Evolutionary conservation across 2,113 vertebrate species (phyloP).

Genomic region (Ammodramus savannarum): DNA sequence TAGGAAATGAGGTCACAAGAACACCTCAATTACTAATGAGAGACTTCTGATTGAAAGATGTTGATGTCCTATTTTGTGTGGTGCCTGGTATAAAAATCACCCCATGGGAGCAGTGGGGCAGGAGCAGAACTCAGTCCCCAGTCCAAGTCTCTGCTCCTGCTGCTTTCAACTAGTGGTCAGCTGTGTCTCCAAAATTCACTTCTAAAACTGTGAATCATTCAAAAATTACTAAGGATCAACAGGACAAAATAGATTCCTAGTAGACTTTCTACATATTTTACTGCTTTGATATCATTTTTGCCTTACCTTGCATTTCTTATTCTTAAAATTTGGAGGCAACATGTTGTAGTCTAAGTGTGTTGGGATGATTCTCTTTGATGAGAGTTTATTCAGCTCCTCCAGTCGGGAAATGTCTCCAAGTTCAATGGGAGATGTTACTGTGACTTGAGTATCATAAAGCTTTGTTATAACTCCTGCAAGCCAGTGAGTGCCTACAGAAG

Average conservation of each 20-base stretch:
- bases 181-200: neutral
- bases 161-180: neutral
- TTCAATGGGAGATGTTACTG: constrained; percentile 72
- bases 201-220: neutral
- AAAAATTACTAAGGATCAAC: neutral
- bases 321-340: constrained; percentile 67
- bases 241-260: neutral
- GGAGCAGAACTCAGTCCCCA: neutral
- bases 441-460: constrained; percentile 54
- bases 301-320: constrained; percentile 70
- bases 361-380: constrained; percentile 71
- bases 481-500: constrained; percentile 74
- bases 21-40: neutral
- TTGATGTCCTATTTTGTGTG: neutral
- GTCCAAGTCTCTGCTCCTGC: neutral
- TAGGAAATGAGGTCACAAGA: neutral
- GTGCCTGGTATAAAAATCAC: neutral
- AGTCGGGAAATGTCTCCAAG: constrained; percentile 71
- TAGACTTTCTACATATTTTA: neutral
- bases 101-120: neutral
- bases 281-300: neutral
- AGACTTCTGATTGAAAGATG: neutral
- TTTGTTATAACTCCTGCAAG: constrained; percentile 71
- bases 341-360: constrained; percentile 71
- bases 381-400: constrained; percentile 62